Conservation (phyloP, 2,888 invertebrate species). For the Apamea anceps region DNA sequence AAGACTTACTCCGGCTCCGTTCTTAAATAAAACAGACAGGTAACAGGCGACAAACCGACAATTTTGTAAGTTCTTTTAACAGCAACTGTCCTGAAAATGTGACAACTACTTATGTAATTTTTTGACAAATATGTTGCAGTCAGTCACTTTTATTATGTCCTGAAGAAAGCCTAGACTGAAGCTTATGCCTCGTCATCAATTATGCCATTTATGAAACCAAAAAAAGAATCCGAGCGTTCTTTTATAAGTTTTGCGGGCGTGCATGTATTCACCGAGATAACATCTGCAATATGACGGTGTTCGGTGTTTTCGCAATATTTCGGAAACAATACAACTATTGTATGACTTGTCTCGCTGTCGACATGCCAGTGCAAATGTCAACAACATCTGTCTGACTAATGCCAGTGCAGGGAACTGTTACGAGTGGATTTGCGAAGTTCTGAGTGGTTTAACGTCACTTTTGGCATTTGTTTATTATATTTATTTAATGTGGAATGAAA, state of each 20-base stretch:
- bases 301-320: conserved; percentile 41
- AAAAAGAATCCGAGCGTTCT: conserved; percentile 15
- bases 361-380: conserved; percentile 33
- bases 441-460: background rate
- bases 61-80: no score
- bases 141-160: background rate
- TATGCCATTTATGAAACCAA: conserved; percentile 23
- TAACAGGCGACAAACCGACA: background rate
- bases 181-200: conserved; percentile 3
- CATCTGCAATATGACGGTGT: conserved; percentile 44
- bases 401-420: conserved; percentile 13
- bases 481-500: background rate
- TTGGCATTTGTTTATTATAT: background rate
- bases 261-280: conserved; percentile 46
- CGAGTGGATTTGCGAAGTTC: conserved; percentile 11
- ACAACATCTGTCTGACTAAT: conserved; percentile 39
- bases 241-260: conserved; percentile 27
- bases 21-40: background rate
- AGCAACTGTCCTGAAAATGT: background rate
- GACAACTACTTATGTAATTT: background rate
- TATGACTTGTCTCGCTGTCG: conserved; percentile 19
- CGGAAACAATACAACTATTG: conserved; percentile 50
- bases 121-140: background rate
- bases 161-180: background rate
- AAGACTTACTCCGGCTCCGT: no score